phyloP scores from a whole-genome alignment of 2,797 vertebrate species.

The Philypnodon macrostomus region DNA sequence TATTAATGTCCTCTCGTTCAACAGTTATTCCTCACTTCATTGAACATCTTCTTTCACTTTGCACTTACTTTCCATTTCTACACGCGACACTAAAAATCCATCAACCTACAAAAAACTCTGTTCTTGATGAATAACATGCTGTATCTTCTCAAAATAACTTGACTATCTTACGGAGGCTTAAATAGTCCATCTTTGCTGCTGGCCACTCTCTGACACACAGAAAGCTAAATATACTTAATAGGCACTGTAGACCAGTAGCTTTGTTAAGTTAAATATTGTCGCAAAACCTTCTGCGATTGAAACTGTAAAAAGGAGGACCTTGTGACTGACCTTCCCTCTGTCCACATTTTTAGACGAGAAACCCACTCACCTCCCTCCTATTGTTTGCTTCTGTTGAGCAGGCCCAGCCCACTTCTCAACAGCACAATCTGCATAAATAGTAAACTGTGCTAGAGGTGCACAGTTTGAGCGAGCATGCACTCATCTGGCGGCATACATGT shows the following conservation, averaged over 20 bases:
- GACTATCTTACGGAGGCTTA: slow-evolving; percentile 8
- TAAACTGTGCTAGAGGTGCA: slow-evolving; percentile 62
- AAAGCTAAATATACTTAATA: slow-evolving; percentile 20
- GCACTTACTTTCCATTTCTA: slow-evolving; percentile 34
- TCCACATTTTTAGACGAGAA: slow-evolving; percentile 18
- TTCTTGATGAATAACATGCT: slow-evolving; percentile 48
- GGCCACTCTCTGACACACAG: slow-evolving; percentile 23
- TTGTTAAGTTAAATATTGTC: slow-evolving; percentile 20
- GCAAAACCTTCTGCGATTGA: slow-evolving; percentile 20
- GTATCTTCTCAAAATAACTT: slow-evolving; percentile 24
- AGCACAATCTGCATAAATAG: slow-evolving; percentile 58
- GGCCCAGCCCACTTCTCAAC: slow-evolving; percentile 71
- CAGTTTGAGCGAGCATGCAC: slow-evolving; percentile 42
- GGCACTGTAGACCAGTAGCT: slow-evolving; percentile 10
- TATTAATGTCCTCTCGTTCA: slow-evolving; percentile 18
- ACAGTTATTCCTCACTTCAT: slow-evolving; percentile 18
- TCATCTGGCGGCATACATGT: slow-evolving; percentile 38
- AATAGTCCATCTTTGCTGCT: no score
- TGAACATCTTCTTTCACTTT: slow-evolving; percentile 27
- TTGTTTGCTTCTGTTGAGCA: slow-evolving; percentile 40
- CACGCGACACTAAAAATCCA: slow-evolving; percentile 12
- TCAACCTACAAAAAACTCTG: slow-evolving; percentile 28
- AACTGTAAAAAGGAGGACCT: slow-evolving; percentile 39
- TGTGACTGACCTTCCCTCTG: slow-evolving; percentile 21
- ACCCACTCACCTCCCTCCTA: slow-evolving; percentile 15